Conservation (phyloP, 2,797 vertebrate species). For the Schizothorax lantsangensis region DNA sequence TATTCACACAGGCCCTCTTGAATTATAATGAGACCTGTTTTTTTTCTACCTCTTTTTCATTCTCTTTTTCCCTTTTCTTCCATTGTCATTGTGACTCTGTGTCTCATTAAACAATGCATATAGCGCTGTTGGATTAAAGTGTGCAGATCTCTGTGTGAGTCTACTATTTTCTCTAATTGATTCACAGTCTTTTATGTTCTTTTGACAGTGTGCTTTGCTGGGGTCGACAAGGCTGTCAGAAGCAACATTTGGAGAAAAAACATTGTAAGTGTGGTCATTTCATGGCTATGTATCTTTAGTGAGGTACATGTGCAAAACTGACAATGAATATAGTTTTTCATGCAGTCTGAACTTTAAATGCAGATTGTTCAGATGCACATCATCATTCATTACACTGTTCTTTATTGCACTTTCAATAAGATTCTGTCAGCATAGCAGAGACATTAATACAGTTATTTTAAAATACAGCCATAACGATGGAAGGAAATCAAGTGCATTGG, state of each 20-base stretch:
- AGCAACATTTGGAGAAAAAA: constrained; percentile 14
- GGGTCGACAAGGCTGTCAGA: not conserved
- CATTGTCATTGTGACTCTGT: not conserved
- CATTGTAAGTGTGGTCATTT: not conserved
- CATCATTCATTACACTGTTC: not conserved
- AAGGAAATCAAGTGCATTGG: not conserved
- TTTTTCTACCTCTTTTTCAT: constrained; percentile 22
- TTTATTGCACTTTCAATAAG: not conserved
- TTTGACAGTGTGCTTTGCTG: constrained; percentile 31
- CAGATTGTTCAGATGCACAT: not conserved
- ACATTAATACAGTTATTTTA: not conserved
- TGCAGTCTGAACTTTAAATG: not conserved
- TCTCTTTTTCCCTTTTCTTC: not conserved
- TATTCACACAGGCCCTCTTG: constrained; percentile 47
- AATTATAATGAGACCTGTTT: constrained; percentile 59
- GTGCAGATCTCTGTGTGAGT: constrained; percentile 15
- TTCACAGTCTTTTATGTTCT: constrained; percentile 42
- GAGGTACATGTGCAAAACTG: not conserved
- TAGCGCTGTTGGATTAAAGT: not conserved
- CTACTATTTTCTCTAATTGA: constrained; percentile 42
- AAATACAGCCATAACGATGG: not conserved
- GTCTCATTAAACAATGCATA: constrained; percentile 49
- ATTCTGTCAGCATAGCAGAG: not conserved
- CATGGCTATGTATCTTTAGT: not conserved
- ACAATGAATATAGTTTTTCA: not conserved